Base-by-base conservation (phyloP, 2,888 invertebrate species). In the Periphyllus acericola region DNA sequence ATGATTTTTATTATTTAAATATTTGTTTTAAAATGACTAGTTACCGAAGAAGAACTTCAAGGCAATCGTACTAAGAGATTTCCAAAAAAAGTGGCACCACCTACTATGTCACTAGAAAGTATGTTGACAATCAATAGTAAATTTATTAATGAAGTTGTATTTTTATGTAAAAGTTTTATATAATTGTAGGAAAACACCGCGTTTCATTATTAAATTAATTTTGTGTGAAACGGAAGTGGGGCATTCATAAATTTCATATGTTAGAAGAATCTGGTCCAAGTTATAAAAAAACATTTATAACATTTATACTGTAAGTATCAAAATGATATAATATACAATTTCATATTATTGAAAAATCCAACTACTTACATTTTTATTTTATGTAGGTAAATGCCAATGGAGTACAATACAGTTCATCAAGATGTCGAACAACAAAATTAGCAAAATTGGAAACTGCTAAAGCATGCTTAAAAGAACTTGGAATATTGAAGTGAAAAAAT, bases 201-300 rank as follows among this genome's bases (percentile, higher is more conserved):
- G 98, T 99, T 0, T 99, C 99, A 0, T 93, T 98, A 34, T 93
- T 99, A 5, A 98, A 98, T 85, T 99, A 99, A 92, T 94, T 96
- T 90, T 97, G 98, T 90, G 96, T 96, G 0, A 97, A 97, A 91
- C 94, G 95, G 89, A 96, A 96, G 91, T 94, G 97, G 92, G 95
- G 95, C 1, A 94, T 96, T 0, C 99, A 99, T 0, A 94, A 95
- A 89, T 99, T 98, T 92, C 94, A 94, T 21, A 86, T 85, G 3
- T 95, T 97, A 90, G 95, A 96, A 90, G 98, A 98, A 91, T 95
- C 95, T 91, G 99, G 99, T 2, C 98, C 98, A 1, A 96, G 97
- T 91, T 98, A 99, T 91, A 96, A 95, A 91, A 97, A 97, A 91
- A 96, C 96, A 92, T 99, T 99, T 91, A 92, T 98, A 34, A 98